A percentile compares a stretch with the other conserved stretches of the same genome.
These are phyloP conservation scores for Gephyroberyx darwinii DNA, from an alignment of 2,797 vertebrate species.

Conservation along the genomic window DNA sequence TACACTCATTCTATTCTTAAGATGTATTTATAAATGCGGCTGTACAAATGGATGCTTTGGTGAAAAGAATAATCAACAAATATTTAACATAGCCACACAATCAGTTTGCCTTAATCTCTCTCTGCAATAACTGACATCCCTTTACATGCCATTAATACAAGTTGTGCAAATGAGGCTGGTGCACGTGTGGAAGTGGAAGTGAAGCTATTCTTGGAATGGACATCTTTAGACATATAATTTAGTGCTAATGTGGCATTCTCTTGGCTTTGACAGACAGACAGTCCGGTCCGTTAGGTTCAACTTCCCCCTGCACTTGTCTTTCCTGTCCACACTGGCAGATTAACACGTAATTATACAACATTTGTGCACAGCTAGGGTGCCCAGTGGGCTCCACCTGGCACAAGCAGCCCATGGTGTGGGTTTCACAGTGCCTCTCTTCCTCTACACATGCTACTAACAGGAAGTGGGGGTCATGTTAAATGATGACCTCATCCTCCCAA, in stretches of 20 bases:
- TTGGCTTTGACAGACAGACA: conserved; percentile 53
- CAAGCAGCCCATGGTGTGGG: conserved; percentile 35
- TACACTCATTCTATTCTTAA: background rate
- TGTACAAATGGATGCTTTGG: background rate
- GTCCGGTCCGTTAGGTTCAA: conserved; percentile 36
- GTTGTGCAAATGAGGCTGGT: conserved; percentile 32
- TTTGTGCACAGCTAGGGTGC: conserved; percentile 74
- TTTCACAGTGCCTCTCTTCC: conserved; percentile 69
- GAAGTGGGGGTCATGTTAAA: conserved; percentile 59
- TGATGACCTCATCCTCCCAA: conserved; percentile 64
- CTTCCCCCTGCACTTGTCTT: conserved; percentile 35
- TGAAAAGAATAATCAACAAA: conserved; percentile 1
- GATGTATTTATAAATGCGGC: background rate
- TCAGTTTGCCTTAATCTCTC: background rate
- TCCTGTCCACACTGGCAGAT: conserved; percentile 61
- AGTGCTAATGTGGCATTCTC: conserved; percentile 53
- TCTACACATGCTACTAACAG: conserved; percentile 69
- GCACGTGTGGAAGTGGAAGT: conserved; percentile 26
- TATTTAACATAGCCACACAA: background rate
- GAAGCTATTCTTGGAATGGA: conserved; percentile 57
- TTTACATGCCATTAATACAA: conserved; percentile 11
- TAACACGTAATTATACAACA: conserved; percentile 75
- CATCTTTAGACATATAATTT: conserved; percentile 48
- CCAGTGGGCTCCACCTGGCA: conserved; percentile 69
- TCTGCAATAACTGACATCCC: conserved; percentile 4